These are phyloP conservation scores for Seriola aureovittata DNA, from an alignment of 2,113 vertebrate species.

Conservation along the genomic window DNA sequence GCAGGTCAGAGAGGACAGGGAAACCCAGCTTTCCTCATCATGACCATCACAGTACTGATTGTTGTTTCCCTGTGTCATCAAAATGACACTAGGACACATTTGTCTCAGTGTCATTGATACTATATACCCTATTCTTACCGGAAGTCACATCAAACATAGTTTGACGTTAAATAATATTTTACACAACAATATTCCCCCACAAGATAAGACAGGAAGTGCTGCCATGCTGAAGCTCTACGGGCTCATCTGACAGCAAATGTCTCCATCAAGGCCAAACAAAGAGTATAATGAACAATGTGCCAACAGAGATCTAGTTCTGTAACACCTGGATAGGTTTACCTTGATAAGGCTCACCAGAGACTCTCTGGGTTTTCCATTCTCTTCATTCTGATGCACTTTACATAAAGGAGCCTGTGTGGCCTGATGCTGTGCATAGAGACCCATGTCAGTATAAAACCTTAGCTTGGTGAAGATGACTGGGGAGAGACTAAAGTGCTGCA, in stretches of 20 bases:
- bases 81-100: not conserved
- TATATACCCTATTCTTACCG: not conserved
- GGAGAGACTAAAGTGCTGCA: conserved; percentile 1
- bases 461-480: not conserved
- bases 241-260: conserved; percentile 56
- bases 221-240: conserved; percentile 9
- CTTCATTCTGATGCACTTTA: conserved; percentile 54
- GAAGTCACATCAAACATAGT: not conserved
- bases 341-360: conserved; percentile 59
- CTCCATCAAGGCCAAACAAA: conserved; percentile 37
- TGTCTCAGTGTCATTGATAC: not conserved
- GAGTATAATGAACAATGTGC: conserved; percentile 61
- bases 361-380: conserved; percentile 43
- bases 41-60: not conserved
- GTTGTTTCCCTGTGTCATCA: not conserved
- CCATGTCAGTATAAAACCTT: conserved; percentile 39
- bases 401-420: conserved; percentile 64
- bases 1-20: not conserved
- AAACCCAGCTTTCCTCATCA: no score
- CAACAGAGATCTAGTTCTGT: conserved; percentile 50
- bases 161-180: not conserved
- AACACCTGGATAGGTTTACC: conserved; percentile 71
- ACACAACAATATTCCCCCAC: not conserved
- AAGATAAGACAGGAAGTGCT: conserved; percentile 5
- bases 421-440: conserved; percentile 22